Conservation (phyloP, 1,140 invertebrate species). For the Contarinia nasturtii region DNA sequence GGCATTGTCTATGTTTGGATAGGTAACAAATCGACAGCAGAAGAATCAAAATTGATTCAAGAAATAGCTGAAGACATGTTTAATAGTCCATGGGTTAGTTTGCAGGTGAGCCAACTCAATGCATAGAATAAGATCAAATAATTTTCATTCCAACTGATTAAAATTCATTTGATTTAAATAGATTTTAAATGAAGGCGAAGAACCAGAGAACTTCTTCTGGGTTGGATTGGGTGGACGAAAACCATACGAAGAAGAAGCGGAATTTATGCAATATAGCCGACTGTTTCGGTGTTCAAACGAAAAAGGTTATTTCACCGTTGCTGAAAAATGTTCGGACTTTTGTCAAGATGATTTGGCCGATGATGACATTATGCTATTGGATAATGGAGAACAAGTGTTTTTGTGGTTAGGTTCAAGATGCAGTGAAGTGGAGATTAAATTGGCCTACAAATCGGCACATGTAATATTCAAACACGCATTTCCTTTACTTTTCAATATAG, state of each 20-base stretch:
- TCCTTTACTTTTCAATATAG: slow-evolving; percentile 1
- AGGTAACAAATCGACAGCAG: slow-evolving; percentile 70
- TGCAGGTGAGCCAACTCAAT: slow-evolving; percentile 33
- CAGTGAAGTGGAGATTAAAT: slow-evolving; percentile 96
- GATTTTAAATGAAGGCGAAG: slow-evolving; percentile 88
- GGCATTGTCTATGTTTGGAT: slow-evolving; percentile 98
- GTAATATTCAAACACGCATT: slow-evolving; percentile 27
- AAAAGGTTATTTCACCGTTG: slow-evolving; percentile 97
- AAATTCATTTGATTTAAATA: slow-evolving; percentile 15
- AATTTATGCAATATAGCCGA: slow-evolving; percentile 86
- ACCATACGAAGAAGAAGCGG: slow-evolving; percentile 75
- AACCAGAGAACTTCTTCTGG: slow-evolving; percentile 99
- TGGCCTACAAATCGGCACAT: slow-evolving; percentile 96
- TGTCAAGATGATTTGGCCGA: slow-evolving; percentile 99
- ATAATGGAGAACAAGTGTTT: slow-evolving; percentile 96
- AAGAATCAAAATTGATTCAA: slow-evolving; percentile 75
- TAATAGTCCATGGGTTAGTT: slow-evolving; percentile 69
- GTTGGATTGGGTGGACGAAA: slow-evolving; percentile 83
- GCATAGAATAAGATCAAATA: background rate
- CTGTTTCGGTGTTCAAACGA: slow-evolving; percentile 98
- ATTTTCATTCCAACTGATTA: background rate
- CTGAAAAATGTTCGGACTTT: slow-evolving; percentile 99
- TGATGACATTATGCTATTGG: slow-evolving; percentile 99
- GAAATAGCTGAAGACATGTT: slow-evolving; percentile 91
- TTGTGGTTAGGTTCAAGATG: slow-evolving; percentile 92